Conservation (phyloP, 2,888 invertebrate species). For the Eilema griseolum region DNA sequence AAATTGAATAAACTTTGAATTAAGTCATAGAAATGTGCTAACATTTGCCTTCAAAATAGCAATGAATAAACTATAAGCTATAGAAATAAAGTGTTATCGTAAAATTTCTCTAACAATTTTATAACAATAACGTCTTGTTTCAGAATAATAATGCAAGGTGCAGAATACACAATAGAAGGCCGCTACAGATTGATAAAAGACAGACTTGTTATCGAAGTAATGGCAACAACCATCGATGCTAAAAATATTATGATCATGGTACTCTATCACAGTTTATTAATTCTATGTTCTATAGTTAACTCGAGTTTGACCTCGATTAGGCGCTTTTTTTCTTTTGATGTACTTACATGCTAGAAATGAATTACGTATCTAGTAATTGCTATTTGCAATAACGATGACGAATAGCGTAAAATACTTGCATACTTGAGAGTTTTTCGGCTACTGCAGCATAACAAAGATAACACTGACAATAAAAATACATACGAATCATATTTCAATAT, state of each 20-base stretch:
- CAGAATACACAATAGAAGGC: constrained; percentile 67
- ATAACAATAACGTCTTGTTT: constrained; percentile 19
- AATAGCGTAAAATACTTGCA: too few relatives aligned
- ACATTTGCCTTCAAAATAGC: too few relatives aligned
- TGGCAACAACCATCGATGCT: constrained; percentile 61
- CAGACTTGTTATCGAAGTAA: constrained; percentile 62
- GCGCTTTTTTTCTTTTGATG: not conserved
- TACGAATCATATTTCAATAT: too few relatives aligned
- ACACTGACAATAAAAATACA: too few relatives aligned
- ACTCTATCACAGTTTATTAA: constrained; percentile 16
- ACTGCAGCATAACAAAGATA: too few relatives aligned
- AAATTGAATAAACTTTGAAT: too few relatives aligned
- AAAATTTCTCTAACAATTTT: not conserved
- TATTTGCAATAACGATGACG: too few relatives aligned
- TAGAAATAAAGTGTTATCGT: not conserved
- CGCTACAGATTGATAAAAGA: constrained; percentile 67
- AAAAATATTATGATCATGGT: constrained; percentile 67
- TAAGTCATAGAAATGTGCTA: too few relatives aligned
- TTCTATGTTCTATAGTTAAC: not conserved
- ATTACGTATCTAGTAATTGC: too few relatives aligned
- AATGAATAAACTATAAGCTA: too few relatives aligned
- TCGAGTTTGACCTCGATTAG: not conserved
- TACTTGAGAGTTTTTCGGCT: too few relatives aligned
- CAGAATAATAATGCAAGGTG: constrained; percentile 70
- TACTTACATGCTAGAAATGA: not conserved